These are phyloP conservation scores for Cuniculus paca DNA, from an alignment of 2,797 vertebrate genomes.

Conservation along the genomic window DNA sequence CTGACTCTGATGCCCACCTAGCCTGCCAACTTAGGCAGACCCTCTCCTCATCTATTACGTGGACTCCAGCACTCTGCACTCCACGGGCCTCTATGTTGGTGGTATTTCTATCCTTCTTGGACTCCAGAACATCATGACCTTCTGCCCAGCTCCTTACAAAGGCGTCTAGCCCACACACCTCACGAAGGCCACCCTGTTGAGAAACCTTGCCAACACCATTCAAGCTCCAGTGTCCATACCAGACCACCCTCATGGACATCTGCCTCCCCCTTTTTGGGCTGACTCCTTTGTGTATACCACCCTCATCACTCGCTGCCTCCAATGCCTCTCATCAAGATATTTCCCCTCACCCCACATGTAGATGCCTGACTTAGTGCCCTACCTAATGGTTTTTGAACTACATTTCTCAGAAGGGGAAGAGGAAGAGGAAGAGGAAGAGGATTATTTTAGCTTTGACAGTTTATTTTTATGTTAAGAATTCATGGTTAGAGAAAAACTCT, in stretches of 20 bases:
- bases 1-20: not conserved
- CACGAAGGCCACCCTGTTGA: not conserved
- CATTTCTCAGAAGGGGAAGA: not conserved
- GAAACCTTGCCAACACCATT: not conserved
- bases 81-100: not conserved
- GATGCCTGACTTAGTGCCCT: not conserved
- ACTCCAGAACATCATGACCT: not conserved
- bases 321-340: not conserved
- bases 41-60: not conserved
- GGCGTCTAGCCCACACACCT: not conserved
- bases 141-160: not conserved
- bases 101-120: not conserved
- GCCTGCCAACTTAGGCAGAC: not conserved
- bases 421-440: not conserved
- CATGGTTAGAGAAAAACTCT: not conserved
- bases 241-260: not conserved
- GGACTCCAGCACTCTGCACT: not conserved
- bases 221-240: not conserved
- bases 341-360: not conserved
- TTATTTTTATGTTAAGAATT: constrained; percentile 13
- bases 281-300: not conserved
- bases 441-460: not conserved
- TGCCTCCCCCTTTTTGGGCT: not conserved
- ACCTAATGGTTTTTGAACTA: not conserved
- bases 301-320: not conserved